These are phyloP conservation scores for Noctua fimbriata DNA, from an alignment of 2,888 invertebrate species.

Conservation along the genomic window DNA sequence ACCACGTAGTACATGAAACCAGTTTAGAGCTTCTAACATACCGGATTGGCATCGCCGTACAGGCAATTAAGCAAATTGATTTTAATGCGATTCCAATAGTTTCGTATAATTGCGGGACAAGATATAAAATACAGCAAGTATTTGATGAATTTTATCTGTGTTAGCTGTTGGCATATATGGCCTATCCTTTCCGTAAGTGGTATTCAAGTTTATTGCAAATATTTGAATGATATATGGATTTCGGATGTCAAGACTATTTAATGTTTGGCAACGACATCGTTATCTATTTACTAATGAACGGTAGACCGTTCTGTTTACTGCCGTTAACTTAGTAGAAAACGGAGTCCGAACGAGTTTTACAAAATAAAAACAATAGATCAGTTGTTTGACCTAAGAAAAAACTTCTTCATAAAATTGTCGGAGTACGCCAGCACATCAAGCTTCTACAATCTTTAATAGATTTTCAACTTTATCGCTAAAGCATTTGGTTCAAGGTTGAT, in stretches of 20 bases:
- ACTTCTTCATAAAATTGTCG: background rate
- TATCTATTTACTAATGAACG: slow-evolving; percentile 51
- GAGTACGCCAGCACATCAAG: too few species aligned
- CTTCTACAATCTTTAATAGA: too few species aligned
- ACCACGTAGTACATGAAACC: slow-evolving; percentile 51
- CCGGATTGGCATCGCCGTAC: slow-evolving; percentile 49
- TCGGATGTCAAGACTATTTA: slow-evolving; percentile 55
- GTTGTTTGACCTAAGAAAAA: background rate
- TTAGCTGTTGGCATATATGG: slow-evolving; percentile 18
- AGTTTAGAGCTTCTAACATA: slow-evolving; percentile 58
- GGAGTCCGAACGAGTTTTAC: background rate
- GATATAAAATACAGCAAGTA: slow-evolving; percentile 37
- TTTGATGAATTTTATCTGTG: slow-evolving; percentile 39
- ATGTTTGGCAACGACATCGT: slow-evolving; percentile 51
- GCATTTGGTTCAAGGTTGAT: too few species aligned
- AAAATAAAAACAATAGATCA: background rate
- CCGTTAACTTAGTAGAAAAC: slow-evolving; percentile 27
- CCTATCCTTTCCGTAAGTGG: slow-evolving; percentile 33
- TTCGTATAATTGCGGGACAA: slow-evolving; percentile 47
- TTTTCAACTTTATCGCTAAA: too few species aligned
- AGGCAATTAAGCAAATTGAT: slow-evolving; percentile 68
- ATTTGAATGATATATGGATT: slow-evolving; percentile 57
- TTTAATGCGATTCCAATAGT: slow-evolving; percentile 61
- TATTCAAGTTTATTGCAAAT: slow-evolving; percentile 54
- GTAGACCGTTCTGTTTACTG: slow-evolving; percentile 38